Conservation (phyloP, 2,113 vertebrate genomes). For the Gallinago paraguaiae region DNA sequence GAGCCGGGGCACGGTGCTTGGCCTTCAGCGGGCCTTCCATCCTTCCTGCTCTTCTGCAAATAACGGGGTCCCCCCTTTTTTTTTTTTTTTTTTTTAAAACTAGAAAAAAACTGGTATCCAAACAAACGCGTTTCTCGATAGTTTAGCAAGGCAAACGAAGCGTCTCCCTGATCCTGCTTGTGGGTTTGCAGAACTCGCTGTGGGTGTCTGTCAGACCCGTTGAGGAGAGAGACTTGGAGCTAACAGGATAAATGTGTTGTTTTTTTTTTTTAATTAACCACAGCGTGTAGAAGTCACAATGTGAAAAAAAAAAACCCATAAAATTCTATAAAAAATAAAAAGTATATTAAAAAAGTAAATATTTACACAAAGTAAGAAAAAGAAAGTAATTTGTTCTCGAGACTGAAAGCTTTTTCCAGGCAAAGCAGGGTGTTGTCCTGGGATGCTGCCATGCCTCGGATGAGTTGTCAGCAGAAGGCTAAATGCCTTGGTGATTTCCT, state of each 20-base stretch:
- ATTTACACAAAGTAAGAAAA: background rate
- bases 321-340: background rate
- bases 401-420: background rate
- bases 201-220: too few species aligned
- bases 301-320: background rate
- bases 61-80: background rate
- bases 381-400: background rate
- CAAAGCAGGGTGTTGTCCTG: background rate
- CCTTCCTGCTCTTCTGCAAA: rapidly evolving
- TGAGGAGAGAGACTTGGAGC: too few species aligned
- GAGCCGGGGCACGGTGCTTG: background rate
- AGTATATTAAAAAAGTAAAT: background rate
- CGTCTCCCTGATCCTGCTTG: too few species aligned
- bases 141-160: background rate
- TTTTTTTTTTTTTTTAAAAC: background rate
- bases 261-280: background rate
- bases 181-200: background rate
- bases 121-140: background rate
- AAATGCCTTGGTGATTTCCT: slow-evolving; percentile 31
- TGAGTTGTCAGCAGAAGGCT: slow-evolving; percentile 25
- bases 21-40: rapidly evolving
- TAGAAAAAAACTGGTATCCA: background rate
- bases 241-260: background rate
- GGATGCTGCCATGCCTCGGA: background rate
- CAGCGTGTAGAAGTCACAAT: background rate